Evolutionary conservation across 1,140 invertebrate species (phyloP).

Genomic region (Drosophila gunungcola): DNA sequence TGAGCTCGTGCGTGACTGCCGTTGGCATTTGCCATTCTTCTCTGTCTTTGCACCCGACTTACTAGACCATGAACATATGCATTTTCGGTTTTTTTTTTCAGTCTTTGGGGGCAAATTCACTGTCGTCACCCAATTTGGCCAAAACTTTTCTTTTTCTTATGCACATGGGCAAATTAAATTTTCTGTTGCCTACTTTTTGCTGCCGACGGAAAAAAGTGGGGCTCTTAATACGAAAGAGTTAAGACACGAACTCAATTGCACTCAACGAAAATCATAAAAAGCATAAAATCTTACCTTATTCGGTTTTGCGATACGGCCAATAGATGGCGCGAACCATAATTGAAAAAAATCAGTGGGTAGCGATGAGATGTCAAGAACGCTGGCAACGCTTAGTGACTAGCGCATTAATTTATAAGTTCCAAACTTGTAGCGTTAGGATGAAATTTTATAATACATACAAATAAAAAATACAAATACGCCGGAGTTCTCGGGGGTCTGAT

Average conservation of each 20-base stretch:
- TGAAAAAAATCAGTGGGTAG: not conserved
- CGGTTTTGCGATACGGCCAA: not conserved
- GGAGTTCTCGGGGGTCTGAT: no score
- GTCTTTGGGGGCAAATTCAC: slow-evolving; percentile 57
- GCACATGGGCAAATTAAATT: not conserved
- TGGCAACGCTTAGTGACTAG: no score
- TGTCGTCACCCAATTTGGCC: slow-evolving; percentile 52
- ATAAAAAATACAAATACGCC: no score
- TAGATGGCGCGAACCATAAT: slow-evolving; percentile 9
- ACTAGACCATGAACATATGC: slow-evolving; percentile 62
- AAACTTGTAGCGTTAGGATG: no score
- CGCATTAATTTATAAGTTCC: no score
- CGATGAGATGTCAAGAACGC: not conserved
- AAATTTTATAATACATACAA: no score
- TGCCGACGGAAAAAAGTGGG: not conserved
- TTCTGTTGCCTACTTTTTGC: slow-evolving; percentile 54
- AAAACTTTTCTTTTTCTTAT: slow-evolving; percentile 66
- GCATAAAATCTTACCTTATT: slow-evolving; percentile 5
- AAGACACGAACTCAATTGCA: slow-evolving; percentile 63
- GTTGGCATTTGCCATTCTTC: slow-evolving; percentile 19
- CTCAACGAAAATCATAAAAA: slow-evolving; percentile 45
- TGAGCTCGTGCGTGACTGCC: slow-evolving; percentile 68
- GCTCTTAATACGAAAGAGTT: slow-evolving; percentile 57
- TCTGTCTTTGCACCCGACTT: slow-evolving; percentile 30
- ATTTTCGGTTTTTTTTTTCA: slow-evolving; percentile 50